These are phyloP conservation scores for Discoglossus pictus DNA, from an alignment of 2,797 vertebrate species.

Conservation along the genomic window DNA sequence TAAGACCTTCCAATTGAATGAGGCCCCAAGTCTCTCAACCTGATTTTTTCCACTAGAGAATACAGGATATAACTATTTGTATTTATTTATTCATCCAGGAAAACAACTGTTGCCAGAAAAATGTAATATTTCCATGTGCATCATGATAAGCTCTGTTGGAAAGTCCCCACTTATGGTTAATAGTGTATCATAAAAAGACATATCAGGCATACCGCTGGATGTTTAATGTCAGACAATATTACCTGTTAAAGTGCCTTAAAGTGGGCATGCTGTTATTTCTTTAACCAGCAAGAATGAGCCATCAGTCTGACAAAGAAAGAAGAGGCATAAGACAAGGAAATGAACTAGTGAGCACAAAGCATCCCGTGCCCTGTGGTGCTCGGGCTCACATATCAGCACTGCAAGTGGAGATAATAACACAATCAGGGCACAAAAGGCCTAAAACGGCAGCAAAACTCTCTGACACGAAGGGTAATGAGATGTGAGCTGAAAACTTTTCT, in stretches of 20 bases:
- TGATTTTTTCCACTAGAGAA: no score
- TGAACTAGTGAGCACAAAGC: slow-evolving; percentile 38
- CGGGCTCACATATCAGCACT: slow-evolving; percentile 35
- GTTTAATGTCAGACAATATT: slow-evolving; percentile 1
- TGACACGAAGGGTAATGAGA: slow-evolving; percentile 46
- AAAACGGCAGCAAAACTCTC: slow-evolving; percentile 34
- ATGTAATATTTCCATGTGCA: no score
- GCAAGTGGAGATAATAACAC: slow-evolving; percentile 42
- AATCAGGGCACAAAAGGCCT: slow-evolving; percentile 41
- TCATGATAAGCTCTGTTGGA: no score
- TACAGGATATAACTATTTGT: no score
- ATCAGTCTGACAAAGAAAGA: slow-evolving; percentile 20
- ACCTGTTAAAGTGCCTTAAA: slow-evolving; percentile 7
- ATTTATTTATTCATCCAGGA: no score
- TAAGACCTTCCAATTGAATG: no score
- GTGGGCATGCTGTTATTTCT: slow-evolving; percentile 17
- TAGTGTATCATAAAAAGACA: no score
- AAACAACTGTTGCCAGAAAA: no score
- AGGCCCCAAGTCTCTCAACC: no score
- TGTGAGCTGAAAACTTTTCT: slow-evolving; percentile 45
- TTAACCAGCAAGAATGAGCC: slow-evolving; percentile 11
- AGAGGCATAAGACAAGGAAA: slow-evolving; percentile 30
- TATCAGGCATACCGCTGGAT: no score
- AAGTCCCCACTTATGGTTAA: no score
- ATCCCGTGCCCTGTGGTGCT: slow-evolving; percentile 40